phyloP scores from a whole-genome alignment of 2,113 vertebrate genomes.

The Odontophorus gujanensis region DNA sequence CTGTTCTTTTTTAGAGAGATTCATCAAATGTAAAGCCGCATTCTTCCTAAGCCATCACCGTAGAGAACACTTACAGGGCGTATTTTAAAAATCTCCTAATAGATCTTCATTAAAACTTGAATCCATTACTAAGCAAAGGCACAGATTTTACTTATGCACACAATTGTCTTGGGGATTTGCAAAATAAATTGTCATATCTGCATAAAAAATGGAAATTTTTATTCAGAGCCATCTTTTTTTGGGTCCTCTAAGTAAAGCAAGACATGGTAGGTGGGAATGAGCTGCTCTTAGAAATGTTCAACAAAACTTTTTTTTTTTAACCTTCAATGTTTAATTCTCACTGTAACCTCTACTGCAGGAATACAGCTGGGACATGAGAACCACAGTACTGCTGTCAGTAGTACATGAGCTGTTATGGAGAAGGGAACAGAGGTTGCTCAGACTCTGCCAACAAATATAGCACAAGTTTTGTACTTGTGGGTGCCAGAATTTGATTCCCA shows the following conservation, averaged over 20 bases:
- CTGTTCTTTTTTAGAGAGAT: neutral
- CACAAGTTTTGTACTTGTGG: neutral
- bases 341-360: neutral
- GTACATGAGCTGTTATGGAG: slow-evolving; percentile 45
- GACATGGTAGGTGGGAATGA: neutral
- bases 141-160: neutral
- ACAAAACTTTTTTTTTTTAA: neutral
- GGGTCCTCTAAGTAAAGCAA: neutral
- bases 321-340: neutral
- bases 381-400: slow-evolving; percentile 39
- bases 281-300: neutral
- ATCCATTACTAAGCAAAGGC: neutral
- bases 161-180: neutral
- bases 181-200: neutral
- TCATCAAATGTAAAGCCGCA: neutral
- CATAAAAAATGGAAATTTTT: neutral
- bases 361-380: slow-evolving; percentile 58
- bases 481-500: neutral
- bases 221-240: neutral
- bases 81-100: neutral
- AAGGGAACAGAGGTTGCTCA: slow-evolving; percentile 2
- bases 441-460: slow-evolving; percentile 15
- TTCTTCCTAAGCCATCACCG: neutral
- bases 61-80: neutral
- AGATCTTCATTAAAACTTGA: neutral